Evolutionary conservation across 2,888 invertebrate species (phyloP).

Genomic region (Siphlonurus alternatus): DNA sequence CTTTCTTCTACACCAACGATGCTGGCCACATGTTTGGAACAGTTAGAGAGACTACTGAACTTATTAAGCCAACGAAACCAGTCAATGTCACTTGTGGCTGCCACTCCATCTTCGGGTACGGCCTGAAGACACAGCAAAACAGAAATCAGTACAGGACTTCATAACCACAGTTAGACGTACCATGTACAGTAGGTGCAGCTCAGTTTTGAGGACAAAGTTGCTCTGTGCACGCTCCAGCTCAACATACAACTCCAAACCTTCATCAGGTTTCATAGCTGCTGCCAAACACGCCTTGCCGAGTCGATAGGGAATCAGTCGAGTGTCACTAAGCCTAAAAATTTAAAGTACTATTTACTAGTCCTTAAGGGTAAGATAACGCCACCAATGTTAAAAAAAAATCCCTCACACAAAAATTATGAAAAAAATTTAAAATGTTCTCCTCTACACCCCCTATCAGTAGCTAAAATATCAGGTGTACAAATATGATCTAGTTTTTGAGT

Average conservation of each 20-base stretch:
- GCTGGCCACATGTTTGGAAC: conserved; percentile 73
- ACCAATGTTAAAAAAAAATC: too few species aligned
- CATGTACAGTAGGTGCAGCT: conserved; percentile 86
- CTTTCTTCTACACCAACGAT: conserved; percentile 77
- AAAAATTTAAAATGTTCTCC: too few species aligned
- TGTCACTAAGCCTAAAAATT: too few species aligned
- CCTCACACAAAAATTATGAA: too few species aligned
- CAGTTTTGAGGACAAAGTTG: conserved; percentile 83
- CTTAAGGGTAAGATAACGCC: too few species aligned
- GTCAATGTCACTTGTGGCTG: conserved; percentile 7
- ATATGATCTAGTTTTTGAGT: too few species aligned
- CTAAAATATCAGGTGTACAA: too few species aligned
- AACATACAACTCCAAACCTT: conserved; percentile 72
- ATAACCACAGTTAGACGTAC: conserved; percentile 31
- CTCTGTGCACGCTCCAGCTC: conserved; percentile 81
- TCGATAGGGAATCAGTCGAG: conserved; percentile 49
- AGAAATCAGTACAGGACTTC: neutral
- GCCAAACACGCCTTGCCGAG: conserved; percentile 84
- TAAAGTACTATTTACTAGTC: too few species aligned
- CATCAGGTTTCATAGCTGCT: conserved; percentile 87
- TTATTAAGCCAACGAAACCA: conserved; percentile 45
- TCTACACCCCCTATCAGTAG: too few species aligned
- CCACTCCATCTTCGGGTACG: conserved; percentile 21
- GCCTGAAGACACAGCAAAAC: conserved; percentile 20
- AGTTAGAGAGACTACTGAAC: conserved; percentile 63